Conservation (phyloP, 2,888 invertebrate genomes). For the Papilio protenor region DNA sequence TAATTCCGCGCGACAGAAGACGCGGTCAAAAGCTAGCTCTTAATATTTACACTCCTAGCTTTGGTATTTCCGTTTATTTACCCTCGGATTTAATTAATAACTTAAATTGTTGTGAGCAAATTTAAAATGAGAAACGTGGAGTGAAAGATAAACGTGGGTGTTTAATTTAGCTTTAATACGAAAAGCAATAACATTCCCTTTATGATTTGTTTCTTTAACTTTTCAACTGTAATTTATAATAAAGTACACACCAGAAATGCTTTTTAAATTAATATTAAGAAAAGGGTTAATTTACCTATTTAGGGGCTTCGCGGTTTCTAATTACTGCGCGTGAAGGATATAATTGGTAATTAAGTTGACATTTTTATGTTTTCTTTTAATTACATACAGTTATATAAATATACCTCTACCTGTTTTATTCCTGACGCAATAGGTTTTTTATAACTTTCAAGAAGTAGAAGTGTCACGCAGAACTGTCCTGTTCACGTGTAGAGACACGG, state of each 20-base stretch:
- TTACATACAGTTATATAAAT: background rate
- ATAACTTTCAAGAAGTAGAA: background rate
- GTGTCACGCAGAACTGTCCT: background rate
- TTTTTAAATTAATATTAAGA: background rate
- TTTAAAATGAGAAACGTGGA: background rate
- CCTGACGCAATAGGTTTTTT: background rate
- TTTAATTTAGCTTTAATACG: background rate
- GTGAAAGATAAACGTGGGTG: background rate
- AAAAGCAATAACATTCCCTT: background rate
- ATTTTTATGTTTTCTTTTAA: background rate
- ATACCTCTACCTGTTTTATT: background rate
- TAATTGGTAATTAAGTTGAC: background rate
- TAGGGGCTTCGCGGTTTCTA: background rate
- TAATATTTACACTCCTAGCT: too few relatives aligned
- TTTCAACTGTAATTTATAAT: background rate
- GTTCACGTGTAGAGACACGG: background rate
- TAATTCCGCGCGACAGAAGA: too few relatives aligned
- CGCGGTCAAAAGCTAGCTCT: too few relatives aligned
- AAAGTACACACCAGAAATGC: background rate
- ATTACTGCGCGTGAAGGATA: background rate
- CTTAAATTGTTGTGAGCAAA: background rate
- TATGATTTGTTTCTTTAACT: background rate
- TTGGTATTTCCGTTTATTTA: background rate
- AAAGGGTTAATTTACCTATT: background rate
- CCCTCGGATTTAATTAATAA: background rate